Base-by-base conservation (phyloP, 2,888 invertebrate species). In the Phalangium opilio region DNA sequence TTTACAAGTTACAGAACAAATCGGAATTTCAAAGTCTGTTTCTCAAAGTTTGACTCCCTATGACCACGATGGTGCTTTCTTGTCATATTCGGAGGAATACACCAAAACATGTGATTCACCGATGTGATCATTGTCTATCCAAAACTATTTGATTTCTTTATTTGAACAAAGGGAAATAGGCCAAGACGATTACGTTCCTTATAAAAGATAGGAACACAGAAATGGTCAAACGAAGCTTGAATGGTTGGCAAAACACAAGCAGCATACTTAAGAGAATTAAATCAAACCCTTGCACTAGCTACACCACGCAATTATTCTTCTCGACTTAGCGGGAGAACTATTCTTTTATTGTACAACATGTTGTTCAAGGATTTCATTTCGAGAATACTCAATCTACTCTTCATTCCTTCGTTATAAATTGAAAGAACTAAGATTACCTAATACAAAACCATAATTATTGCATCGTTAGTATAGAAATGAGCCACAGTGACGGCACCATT, bases 281-380 rank as follows among this genome's bases (percentile, higher is more conserved):
- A 36, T 15, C 20, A 42, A 4, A 12, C 14, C 10, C n/a, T 39
- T 20, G 11, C 33, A n/a, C 35, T 10, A 1, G 43, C n/a, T n/a
- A n/a, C n/a, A 41, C 3, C 36, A 44, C 11, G 47, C 41, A 14
- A 40, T 58, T 14, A 32, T 58, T 11, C 33, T 50, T 7, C 40
- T 48, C 11, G 57, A 59, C 46, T 58, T 59, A 49, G 57, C 51
- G 4, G 3, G 55, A 59, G 45, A 57, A 57, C 41, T 57, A 51
- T 36, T 43, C 41, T 12, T 51, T 52, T 34, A n/a, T 54, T 10
- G 41, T 59, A 7, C 57, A 59, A 42, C 55, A 57, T 50, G 53
- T 50, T 10, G 50, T 52, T 3, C 57, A 58, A 32, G 50, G 51
- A 5, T 51, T 48, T 40, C 55, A 55, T 35, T 59, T 58, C 58